Evolutionary conservation across 2,888 invertebrate species (phyloP).

Genomic region (Thalpophila matura): DNA sequence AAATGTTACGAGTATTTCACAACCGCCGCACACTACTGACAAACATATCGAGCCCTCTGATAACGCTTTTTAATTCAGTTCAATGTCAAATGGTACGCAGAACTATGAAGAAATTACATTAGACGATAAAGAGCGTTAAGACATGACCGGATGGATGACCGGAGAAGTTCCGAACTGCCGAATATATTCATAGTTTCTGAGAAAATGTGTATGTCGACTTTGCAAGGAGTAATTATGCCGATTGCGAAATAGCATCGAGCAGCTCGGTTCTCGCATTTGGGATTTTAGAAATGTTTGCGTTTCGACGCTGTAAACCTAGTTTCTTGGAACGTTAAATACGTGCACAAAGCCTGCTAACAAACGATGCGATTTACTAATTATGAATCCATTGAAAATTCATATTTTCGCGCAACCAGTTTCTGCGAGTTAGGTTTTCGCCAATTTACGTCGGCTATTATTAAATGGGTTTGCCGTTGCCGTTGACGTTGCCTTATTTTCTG

Average conservation of each 20-base stretch:
- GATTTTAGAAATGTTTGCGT: constrained; percentile 86
- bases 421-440: constrained; percentile 24
- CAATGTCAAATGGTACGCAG: constrained; percentile 83
- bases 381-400: constrained; percentile 51
- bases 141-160: constrained; percentile 63
- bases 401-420: constrained; percentile 47
- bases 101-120: constrained; percentile 83
- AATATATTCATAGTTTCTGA: constrained; percentile 79
- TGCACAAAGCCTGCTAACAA: constrained; percentile 61
- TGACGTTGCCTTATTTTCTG: constrained; percentile 45
- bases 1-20: constrained; percentile 77
- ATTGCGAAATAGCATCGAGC: constrained; percentile 80
- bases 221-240: constrained; percentile 80
- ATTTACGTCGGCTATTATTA: constrained; percentile 30
- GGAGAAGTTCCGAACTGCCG: constrained; percentile 68
- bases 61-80: constrained; percentile 86
- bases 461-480: too few relatives aligned
- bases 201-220: constrained; percentile 82
- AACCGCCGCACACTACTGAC: constrained; percentile 72
- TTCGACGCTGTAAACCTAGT: constrained; percentile 86
- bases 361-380: constrained; percentile 57
- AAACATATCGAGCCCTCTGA: constrained; percentile 81
- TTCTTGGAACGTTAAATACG: constrained; percentile 72
- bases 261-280: constrained; percentile 77
- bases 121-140: constrained; percentile 73